Evolutionary conservation across 2,888 invertebrate species (phyloP).

Genomic region (Clepsis dumicolana): DNA sequence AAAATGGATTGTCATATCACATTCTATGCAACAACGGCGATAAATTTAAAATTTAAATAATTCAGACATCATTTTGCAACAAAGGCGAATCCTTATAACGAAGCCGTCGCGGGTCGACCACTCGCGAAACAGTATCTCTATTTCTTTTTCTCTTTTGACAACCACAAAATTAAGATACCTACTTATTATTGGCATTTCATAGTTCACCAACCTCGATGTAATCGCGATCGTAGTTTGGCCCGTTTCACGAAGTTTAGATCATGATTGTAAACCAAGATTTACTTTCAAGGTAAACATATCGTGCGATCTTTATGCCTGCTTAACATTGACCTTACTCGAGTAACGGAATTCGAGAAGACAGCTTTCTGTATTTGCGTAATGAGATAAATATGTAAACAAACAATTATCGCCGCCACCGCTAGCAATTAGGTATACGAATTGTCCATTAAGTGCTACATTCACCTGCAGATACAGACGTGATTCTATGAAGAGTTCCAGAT

Average conservation of each 20-base stretch:
- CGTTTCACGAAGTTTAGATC: slow-evolving; percentile 71
- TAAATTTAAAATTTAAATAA: slow-evolving; percentile 24
- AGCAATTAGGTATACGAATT: not conserved
- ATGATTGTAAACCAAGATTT: slow-evolving; percentile 73
- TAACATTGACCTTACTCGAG: slow-evolving; percentile 47
- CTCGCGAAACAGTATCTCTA: not conserved
- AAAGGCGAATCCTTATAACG: not conserved
- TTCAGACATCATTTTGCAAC: slow-evolving; percentile 6
- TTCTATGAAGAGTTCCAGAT: too few relatives aligned
- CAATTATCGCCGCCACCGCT: not conserved
- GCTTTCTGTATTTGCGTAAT: slow-evolving; percentile 12
- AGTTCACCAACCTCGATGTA: slow-evolving; percentile 52
- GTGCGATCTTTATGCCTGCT: slow-evolving; percentile 57
- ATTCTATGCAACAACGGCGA: slow-evolving; percentile 8
- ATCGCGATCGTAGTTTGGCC: slow-evolving; percentile 53
- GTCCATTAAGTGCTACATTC: not conserved
- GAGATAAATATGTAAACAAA: not conserved
- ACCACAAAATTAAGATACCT: slow-evolving; percentile 30
- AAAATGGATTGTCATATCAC: not conserved
- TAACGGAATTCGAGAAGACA: slow-evolving; percentile 47
- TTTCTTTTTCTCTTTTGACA: slow-evolving; percentile 26
- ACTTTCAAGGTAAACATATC: slow-evolving; percentile 72
- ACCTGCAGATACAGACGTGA: too few relatives aligned
- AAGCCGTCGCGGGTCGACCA: not conserved
- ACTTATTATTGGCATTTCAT: slow-evolving; percentile 38